These are phyloP conservation scores for Enteromius mattozi DNA, from an alignment of 2,797 vertebrate genomes.

Conservation along the genomic window DNA sequence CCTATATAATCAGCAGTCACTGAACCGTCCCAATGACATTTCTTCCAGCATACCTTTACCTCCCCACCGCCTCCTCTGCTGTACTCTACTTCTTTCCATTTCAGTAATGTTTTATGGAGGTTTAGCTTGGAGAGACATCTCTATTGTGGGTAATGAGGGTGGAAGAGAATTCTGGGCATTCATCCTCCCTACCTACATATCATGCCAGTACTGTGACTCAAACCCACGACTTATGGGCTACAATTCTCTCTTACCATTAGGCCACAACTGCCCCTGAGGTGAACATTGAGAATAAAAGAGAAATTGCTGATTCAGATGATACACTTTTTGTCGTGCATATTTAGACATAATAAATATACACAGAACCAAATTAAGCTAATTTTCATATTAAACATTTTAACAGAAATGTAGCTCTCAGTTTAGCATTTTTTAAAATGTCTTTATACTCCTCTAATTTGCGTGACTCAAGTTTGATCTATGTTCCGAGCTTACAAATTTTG, in stretches of 20 bases:
- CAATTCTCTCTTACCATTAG: not conserved
- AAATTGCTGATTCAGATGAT: not conserved
- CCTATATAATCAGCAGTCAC: not conserved
- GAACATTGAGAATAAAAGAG: not conserved
- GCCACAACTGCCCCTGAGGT: not conserved
- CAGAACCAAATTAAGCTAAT: not conserved
- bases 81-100: not conserved
- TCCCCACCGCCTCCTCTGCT: not conserved
- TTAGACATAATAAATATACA: no score
- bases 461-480: not conserved
- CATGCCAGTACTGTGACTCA: not conserved
- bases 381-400: not conserved
- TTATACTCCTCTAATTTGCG: not conserved
- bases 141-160: not conserved
- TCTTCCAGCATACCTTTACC: constrained; percentile 1
- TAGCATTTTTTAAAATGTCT: not conserved
- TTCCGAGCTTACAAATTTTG: not conserved
- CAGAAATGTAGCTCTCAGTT: not conserved
- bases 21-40: not conserved
- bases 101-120: not conserved
- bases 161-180: not conserved
- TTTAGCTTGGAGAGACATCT: not conserved
- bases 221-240: no score
- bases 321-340: not conserved
- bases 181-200: not conserved